Percentiles rank a stretch among this genome's conserved stretches.
phyloP scores from a whole-genome alignment of 1,140 invertebrate species.

The Drosophila kikkawai region DNA sequence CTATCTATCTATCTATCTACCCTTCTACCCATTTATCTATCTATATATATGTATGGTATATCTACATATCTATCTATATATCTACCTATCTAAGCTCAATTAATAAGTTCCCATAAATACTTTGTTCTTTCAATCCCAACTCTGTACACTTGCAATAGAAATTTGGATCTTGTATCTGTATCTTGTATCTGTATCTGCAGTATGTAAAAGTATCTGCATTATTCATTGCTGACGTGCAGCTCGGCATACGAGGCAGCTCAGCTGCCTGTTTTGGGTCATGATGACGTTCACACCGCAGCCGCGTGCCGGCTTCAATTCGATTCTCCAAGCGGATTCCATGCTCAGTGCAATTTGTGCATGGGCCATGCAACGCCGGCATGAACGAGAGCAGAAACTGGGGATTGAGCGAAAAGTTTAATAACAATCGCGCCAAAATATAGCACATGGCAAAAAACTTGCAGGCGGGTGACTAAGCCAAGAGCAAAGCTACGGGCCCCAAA shows the following conservation, averaged over 20 bases:
- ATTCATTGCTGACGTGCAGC: constrained; percentile 47
- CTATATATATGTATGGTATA: neutral
- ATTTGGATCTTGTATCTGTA: constrained; percentile 3
- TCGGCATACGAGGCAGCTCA: constrained; percentile 41
- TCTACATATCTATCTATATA: neutral
- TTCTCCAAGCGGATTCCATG: constrained; percentile 10
- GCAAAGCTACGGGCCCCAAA: neutral
- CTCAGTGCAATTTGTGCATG: constrained; percentile 41
- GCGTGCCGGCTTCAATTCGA: constrained; percentile 38
- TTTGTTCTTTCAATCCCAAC: neutral
- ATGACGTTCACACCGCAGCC: constrained; percentile 53
- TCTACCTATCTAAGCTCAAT: neutral
- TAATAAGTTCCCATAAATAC: neutral
- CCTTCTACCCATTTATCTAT: too few relatives aligned
- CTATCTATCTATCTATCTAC: too few relatives aligned
- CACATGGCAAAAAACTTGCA: constrained; percentile 32
- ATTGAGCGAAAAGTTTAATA: constrained; percentile 1
- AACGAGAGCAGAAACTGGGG: constrained; percentile 17
- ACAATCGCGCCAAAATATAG: constrained; percentile 37
- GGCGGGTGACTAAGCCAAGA: constrained; percentile 45
- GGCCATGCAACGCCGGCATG: constrained; percentile 41
- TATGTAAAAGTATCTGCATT: constrained; percentile 33
- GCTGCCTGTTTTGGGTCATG: constrained; percentile 57
- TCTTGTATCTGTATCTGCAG: neutral
- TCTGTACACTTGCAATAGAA: neutral